A percentile compares a stretch with the other conserved stretches of the same genome.
These are phyloP conservation scores for Spongia lamella DNA, from an alignment of 37 sponge, comb jelly and placozoan species.

Conservation along the genomic window DNA sequence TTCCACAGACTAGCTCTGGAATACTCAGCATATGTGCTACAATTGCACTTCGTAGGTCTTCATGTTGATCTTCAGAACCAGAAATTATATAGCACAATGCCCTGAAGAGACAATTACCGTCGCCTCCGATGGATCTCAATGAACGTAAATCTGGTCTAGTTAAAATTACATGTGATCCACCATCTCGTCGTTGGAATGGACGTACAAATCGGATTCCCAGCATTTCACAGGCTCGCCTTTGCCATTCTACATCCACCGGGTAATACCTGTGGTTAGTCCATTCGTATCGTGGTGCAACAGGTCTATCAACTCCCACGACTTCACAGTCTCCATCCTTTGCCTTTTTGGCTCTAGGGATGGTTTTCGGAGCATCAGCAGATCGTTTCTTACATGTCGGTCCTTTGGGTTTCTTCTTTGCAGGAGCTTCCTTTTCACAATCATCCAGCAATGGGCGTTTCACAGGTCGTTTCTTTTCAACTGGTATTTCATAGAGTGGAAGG, in stretches of 20 bases:
- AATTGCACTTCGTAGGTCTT: slow-evolving; percentile 2
- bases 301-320: no score
- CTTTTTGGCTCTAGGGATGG: no score
- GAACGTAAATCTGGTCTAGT: background rate
- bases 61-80: slow-evolving; percentile 18
- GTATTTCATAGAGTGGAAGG: slow-evolving; percentile 15
- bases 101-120: slow-evolving; percentile 19
- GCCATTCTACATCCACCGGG: slow-evolving; percentile 33
- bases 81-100: background rate
- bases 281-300: no score
- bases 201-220: background rate
- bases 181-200: background rate
- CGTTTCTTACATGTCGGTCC: no score
- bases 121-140: background rate
- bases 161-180: slow-evolving; percentile 10
- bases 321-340: background rate
- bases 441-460: background rate
- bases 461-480: background rate
- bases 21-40: background rate
- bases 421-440: background rate
- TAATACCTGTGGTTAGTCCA: no score
- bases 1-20: background rate
- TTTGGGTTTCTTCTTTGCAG: background rate
- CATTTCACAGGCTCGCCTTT: slow-evolving; percentile 13
- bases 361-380: no score